phyloP scores from a whole-genome alignment of 2,113 vertebrate species.

The Perccottus glenii region DNA sequence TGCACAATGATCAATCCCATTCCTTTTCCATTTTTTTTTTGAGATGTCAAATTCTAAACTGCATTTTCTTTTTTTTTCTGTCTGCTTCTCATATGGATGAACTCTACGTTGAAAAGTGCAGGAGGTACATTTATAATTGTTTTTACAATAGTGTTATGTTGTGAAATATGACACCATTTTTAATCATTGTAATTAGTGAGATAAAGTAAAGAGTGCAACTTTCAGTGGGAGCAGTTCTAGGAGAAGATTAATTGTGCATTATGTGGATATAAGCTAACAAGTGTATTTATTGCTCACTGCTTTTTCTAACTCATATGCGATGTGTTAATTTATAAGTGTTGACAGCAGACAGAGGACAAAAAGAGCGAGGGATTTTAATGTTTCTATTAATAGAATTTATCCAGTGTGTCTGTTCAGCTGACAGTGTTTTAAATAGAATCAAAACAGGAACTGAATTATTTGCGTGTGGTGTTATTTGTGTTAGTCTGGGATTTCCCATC shows the following conservation, averaged over 20 bases:
- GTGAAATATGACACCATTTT: neutral
- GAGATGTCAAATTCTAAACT: slow-evolving; percentile 82
- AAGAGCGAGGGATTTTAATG: neutral
- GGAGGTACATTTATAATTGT: slow-evolving; percentile 88
- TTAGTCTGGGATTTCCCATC: neutral
- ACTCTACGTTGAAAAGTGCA: slow-evolving; percentile 93
- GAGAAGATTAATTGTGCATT: slow-evolving; percentile 5
- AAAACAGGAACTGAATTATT: neutral
- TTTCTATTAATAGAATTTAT: neutral
- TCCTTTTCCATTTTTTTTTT: slow-evolving; percentile 7
- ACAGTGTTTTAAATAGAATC: neutral
- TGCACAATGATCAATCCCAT: neutral
- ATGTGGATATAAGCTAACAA: neutral
- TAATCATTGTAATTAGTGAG: neutral
- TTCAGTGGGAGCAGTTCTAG: neutral
- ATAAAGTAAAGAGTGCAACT: neutral
- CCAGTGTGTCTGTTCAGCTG: neutral
- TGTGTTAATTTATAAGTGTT: slow-evolving; percentile 1
- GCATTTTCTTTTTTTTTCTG: slow-evolving; percentile 85
- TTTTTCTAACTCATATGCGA: neutral
- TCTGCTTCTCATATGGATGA: slow-evolving; percentile 91
- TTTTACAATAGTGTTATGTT: slow-evolving; percentile 1
- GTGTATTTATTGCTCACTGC: neutral
- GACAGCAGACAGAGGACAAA: neutral
- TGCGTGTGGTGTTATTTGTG: neutral